Conservation (phyloP, 2,113 vertebrate genomes). For the Campylomormyrus numenius region DNA sequence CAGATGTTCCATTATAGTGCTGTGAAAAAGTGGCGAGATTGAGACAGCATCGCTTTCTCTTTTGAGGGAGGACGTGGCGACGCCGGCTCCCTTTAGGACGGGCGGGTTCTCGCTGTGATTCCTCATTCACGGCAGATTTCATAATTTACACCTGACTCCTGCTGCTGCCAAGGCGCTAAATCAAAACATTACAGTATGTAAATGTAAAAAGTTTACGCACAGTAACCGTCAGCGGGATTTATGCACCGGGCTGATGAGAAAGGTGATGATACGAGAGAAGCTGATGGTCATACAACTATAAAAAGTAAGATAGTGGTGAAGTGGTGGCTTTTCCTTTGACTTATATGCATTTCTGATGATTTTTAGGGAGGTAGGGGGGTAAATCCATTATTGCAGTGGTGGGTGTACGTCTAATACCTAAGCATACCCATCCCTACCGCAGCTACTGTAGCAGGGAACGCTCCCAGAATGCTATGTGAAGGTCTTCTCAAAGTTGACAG, state of each 20-base stretch:
- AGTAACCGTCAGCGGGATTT: background rate
- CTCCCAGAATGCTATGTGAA: background rate
- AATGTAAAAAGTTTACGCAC: background rate
- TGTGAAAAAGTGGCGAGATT: background rate
- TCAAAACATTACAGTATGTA: constrained; percentile 6
- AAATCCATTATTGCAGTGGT: background rate
- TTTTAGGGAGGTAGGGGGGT: background rate
- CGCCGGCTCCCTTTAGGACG: background rate
- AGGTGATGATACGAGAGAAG: background rate
- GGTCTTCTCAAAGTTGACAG: background rate
- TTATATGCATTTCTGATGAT: background rate
- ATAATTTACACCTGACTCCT: background rate
- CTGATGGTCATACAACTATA: background rate
- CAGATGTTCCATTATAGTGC: background rate
- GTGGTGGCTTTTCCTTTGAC: background rate
- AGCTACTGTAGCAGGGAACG: background rate
- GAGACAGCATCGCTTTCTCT: background rate
- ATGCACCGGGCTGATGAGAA: background rate
- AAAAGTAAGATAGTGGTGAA: background rate
- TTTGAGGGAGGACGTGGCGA: background rate
- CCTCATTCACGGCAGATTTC: background rate
- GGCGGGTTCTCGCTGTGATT: background rate
- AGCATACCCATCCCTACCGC: background rate
- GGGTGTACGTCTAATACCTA: background rate
- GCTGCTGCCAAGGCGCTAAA: background rate